These are phyloP conservation scores for Cinclus cinclus DNA, from an alignment of 2,113 vertebrate species.

Conservation along the genomic window DNA sequence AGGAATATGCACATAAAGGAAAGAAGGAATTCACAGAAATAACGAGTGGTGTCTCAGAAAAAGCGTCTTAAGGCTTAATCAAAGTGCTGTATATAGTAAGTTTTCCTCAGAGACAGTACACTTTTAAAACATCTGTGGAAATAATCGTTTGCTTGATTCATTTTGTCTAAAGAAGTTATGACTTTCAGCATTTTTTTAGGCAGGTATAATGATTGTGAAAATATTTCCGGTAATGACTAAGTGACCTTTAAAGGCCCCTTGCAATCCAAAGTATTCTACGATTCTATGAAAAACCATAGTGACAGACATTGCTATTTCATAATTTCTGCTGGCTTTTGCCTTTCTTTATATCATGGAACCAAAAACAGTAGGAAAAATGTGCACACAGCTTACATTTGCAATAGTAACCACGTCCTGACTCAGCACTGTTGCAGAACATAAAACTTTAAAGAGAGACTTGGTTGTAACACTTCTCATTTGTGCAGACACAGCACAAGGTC, in stretches of 20 bases:
- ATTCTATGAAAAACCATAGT: not conserved
- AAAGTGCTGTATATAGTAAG: not conserved
- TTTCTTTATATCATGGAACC: not conserved
- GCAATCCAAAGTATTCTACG: not conserved
- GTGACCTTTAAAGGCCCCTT: not conserved
- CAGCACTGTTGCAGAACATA: constrained; percentile 1
- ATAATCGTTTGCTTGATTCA: constrained; percentile 14
- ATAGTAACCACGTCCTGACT: not conserved
- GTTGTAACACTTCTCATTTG: not conserved
- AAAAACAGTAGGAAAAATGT: not conserved
- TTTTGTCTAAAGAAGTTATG: constrained; percentile 43
- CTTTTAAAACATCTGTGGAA: constrained; percentile 39
- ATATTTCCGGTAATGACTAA: not conserved
- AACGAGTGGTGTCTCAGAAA: not conserved
- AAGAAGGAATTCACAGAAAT: not conserved
- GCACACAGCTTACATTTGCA: not conserved
- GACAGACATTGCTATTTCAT: constrained; percentile 22
- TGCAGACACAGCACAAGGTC: constrained; percentile 24
- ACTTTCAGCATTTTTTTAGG: constrained; percentile 41
- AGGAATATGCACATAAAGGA: not conserved
- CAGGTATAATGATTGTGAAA: not conserved
- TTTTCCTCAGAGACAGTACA: constrained; percentile 1
- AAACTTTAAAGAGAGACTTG: constrained; percentile 34
- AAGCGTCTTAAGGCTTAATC: constrained; percentile 24
- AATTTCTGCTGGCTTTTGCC: constrained; percentile 37